Percentiles rank a stretch among this genome's conserved stretches.
phyloP scores from a whole-genome alignment of 2,888 invertebrate species.

The Theretra japonica region DNA sequence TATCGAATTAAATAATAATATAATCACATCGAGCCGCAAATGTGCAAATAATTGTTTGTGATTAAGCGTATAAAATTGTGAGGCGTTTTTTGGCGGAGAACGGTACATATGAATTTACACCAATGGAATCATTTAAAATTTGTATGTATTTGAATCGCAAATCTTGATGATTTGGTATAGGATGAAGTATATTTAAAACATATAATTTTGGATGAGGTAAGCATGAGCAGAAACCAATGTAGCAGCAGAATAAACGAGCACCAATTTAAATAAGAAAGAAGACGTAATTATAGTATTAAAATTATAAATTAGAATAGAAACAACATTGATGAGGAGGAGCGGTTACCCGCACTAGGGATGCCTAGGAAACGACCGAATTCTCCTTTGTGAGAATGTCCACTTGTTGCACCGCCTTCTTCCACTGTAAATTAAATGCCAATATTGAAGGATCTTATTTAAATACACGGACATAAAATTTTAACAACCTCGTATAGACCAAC shows the following conservation, averaged over 20 bases:
- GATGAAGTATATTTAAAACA: constrained; percentile 32
- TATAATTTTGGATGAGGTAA: constrained; percentile 13
- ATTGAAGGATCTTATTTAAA: constrained; percentile 42
- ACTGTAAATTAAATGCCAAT: constrained; percentile 78
- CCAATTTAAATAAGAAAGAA: constrained; percentile 15
- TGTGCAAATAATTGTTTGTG: constrained; percentile 39
- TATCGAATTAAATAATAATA: constrained; percentile 34
- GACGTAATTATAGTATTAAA: constrained; percentile 32
- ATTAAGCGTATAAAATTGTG: constrained; percentile 35
- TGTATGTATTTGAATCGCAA: neutral
- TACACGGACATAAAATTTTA: neutral
- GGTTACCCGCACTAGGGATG: constrained; percentile 86
- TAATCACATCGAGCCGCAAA: constrained; percentile 28
- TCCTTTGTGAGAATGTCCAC: constrained; percentile 78
- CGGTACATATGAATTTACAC: neutral
- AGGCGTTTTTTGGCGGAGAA: constrained; percentile 8
- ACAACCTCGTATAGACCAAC: constrained; percentile 8
- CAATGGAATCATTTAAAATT: neutral
- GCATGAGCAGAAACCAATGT: constrained; percentile 19
- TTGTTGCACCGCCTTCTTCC: constrained; percentile 79
- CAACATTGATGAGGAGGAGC: constrained; percentile 71
- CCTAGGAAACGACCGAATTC: constrained; percentile 88
- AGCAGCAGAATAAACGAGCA: constrained; percentile 18
- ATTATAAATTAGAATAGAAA: constrained; percentile 53
- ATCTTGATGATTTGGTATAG: neutral